These are phyloP conservation scores for Carterocephalus palaemon DNA, from an alignment of 2,888 invertebrate species.

Conservation along the genomic window DNA sequence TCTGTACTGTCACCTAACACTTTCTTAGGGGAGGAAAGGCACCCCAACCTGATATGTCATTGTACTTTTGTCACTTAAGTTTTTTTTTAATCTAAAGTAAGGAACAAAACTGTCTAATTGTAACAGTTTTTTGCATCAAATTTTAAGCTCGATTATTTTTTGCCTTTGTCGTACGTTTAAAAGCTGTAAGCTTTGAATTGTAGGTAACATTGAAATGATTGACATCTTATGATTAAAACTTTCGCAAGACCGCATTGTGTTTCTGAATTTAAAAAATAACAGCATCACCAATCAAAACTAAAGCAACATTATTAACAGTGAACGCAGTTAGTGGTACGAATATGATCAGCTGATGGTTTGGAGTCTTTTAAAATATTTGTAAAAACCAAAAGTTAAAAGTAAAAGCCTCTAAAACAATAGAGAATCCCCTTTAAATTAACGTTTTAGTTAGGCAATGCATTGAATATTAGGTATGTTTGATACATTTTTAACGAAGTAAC, in stretches of 20 bases:
- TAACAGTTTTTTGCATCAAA: slow-evolving; percentile 70
- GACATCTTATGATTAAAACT: slow-evolving; percentile 28
- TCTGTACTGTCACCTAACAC: slow-evolving; percentile 70
- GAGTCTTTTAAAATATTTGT: too few species aligned
- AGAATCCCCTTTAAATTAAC: too few species aligned
- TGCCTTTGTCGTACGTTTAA: slow-evolving; percentile 46
- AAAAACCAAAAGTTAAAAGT: too few species aligned
- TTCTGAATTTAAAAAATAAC: slow-evolving; percentile 8
- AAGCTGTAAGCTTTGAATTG: slow-evolving; percentile 34
- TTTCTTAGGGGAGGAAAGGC: slow-evolving; percentile 51
- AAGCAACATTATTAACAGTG: too few species aligned
- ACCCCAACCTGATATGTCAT: slow-evolving; percentile 71
- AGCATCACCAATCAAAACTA: too few species aligned
- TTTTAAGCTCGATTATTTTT: slow-evolving; percentile 75
- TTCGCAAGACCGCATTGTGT: slow-evolving; percentile 11
- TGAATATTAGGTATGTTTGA: too few species aligned
- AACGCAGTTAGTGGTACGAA: too few species aligned
- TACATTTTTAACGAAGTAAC: too few species aligned
- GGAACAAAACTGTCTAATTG: slow-evolving; percentile 76
- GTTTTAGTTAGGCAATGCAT: too few species aligned
- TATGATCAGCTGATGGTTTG: too few species aligned
- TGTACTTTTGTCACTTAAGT: slow-evolving; percentile 75
- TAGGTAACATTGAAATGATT: slow-evolving; percentile 37
- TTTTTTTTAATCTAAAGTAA: slow-evolving; percentile 59
- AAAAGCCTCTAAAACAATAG: too few species aligned